Percentiles rank a stretch among this genome's conserved stretches.
Evolutionary conservation across 2,888 invertebrate genomes (phyloP).

Genomic region (Amphipoea lucens): DNA sequence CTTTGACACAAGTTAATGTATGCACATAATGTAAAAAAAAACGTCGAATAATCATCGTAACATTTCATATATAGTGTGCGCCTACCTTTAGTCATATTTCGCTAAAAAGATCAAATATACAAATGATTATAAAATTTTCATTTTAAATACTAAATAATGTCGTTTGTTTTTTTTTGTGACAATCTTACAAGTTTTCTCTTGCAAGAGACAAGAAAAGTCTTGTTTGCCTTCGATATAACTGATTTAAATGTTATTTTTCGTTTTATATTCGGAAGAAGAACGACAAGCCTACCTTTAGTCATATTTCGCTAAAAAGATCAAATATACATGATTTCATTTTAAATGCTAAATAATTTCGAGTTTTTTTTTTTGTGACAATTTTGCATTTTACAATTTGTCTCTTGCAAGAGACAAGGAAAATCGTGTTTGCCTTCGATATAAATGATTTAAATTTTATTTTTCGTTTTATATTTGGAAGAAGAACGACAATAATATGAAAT

Average conservation of each 20-base stretch:
- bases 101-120: slow-evolving; percentile 44
- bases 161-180: slow-evolving; percentile 31
- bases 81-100: slow-evolving; percentile 19
- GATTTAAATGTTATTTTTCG: neutral
- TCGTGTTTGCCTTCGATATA: neutral
- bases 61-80: slow-evolving; percentile 29
- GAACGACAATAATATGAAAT: neutral
- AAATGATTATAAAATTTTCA: slow-evolving; percentile 43
- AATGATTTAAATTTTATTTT: neutral
- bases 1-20: slow-evolving; percentile 34
- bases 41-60: neutral
- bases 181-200: slow-evolving; percentile 23
- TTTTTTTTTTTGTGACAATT: slow-evolving; percentile 32
- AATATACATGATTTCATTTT: slow-evolving; percentile 47
- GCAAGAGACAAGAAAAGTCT: neutral
- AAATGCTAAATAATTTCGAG: slow-evolving; percentile 58
- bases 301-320: slow-evolving; percentile 32
- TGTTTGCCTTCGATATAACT: neutral
- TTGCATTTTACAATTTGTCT: slow-evolving; percentile 12
- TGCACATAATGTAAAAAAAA: slow-evolving; percentile 1
- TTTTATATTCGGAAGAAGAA: neutral
- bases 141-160: slow-evolving; percentile 61
- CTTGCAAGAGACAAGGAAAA: slow-evolving; percentile 9
- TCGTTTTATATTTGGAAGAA: neutral
- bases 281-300: slow-evolving; percentile 8